Evolutionary conservation across 2,797 vertebrate species (phyloP).

Genomic region (Atherinosoma microstoma): DNA sequence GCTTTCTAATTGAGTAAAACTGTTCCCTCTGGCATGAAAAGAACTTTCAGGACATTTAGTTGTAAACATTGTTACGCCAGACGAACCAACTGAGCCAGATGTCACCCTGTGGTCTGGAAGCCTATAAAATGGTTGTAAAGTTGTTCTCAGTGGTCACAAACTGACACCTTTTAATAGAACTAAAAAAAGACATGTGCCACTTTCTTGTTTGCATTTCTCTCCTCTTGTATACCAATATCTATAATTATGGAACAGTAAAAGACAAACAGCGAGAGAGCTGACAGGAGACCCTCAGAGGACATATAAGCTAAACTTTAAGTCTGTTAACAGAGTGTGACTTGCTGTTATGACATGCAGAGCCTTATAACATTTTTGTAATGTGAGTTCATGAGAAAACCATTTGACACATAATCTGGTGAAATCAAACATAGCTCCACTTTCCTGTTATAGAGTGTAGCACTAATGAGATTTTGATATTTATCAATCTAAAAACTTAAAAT

Average conservation of each 20-base stretch:
- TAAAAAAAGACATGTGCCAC: conserved; percentile 23
- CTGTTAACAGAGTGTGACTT: neutral
- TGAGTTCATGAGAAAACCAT: neutral
- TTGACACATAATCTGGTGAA: neutral
- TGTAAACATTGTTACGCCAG: conserved; percentile 27
- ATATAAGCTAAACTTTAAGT: conserved; percentile 18
- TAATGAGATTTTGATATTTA: neutral
- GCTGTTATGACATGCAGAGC: conserved; percentile 3
- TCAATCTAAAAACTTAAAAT: neutral
- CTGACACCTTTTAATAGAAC: conserved; percentile 9
- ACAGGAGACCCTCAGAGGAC: conserved; percentile 15
- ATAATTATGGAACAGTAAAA: neutral
- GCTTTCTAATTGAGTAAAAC: neutral
- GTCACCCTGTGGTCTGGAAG: conserved; percentile 45
- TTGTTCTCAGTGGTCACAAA: conserved; percentile 35
- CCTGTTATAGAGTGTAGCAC: neutral
- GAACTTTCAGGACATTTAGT: conserved; percentile 12
- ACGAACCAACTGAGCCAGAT: conserved; percentile 32
- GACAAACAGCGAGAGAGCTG: neutral
- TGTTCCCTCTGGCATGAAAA: conserved; percentile 1
- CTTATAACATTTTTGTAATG: neutral
- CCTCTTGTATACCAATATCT: conserved; percentile 13
- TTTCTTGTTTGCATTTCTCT: conserved; percentile 26
- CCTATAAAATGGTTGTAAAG: conserved; percentile 54
- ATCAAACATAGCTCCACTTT: neutral